phyloP scores from a whole-genome alignment of 2,797 vertebrate genomes.

The Phoebastria nigripes region DNA sequence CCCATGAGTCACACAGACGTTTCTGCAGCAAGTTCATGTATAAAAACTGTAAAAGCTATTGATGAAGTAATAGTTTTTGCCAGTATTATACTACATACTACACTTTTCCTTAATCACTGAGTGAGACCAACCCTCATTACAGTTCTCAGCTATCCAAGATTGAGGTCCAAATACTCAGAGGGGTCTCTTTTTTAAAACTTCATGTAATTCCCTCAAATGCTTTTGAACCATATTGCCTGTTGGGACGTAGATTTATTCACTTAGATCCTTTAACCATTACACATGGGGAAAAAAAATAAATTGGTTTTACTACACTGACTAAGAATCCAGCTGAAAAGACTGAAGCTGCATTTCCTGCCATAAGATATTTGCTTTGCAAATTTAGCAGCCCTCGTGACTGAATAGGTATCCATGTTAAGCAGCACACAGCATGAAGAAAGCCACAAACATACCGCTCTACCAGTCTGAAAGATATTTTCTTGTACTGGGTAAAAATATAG shows the following conservation, averaged over 20 bases:
- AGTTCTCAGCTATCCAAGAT: neutral
- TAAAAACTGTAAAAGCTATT: neutral
- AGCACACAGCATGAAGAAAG: neutral
- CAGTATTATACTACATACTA: neutral
- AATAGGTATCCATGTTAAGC: neutral
- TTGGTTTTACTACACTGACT: neutral
- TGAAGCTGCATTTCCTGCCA: neutral
- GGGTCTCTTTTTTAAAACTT: neutral
- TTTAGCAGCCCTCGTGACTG: neutral
- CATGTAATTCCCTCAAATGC: neutral
- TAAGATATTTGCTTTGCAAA: neutral
- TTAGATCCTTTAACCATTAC: neutral
- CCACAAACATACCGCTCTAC: neutral
- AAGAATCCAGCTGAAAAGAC: neutral
- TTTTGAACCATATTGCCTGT: neutral
- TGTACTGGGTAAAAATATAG: neutral
- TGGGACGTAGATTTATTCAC: neutral
- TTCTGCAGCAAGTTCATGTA: neutral
- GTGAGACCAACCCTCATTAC: neutral
- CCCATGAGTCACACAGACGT: neutral
- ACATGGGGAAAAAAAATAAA: neutral
- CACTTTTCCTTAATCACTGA: neutral
- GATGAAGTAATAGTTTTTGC: neutral
- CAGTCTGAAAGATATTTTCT: neutral
- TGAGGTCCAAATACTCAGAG: neutral